Percentiles rank a stretch among this genome's conserved stretches.
phyloP scores from a whole-genome alignment of 2,797 vertebrate genomes.

The Poliocrania exsul region DNA sequence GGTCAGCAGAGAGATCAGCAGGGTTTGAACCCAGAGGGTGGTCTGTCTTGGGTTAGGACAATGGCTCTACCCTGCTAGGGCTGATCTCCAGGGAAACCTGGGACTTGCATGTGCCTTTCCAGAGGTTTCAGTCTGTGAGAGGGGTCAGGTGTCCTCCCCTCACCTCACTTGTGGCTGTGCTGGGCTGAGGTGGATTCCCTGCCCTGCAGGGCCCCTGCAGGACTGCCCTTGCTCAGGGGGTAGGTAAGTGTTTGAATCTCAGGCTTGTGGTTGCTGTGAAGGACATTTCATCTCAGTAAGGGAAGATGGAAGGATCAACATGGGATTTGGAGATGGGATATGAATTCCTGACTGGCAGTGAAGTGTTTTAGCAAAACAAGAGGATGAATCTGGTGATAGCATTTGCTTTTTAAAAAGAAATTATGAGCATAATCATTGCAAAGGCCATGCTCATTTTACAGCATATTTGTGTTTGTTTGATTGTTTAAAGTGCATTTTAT shows the following conservation, averaged over 20 bases:
- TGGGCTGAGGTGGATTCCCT: not conserved
- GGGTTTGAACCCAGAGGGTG: not conserved
- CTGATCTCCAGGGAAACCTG: not conserved
- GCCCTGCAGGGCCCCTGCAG: too few species aligned
- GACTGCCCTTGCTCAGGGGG: not conserved
- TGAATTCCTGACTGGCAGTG: not conserved
- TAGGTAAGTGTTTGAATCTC: not conserved
- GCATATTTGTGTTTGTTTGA: not conserved
- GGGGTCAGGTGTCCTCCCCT: not conserved
- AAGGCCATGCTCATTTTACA: not conserved
- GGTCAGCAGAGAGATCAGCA: not conserved
- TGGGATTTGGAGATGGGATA: not conserved
- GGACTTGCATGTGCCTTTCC: accelerated
- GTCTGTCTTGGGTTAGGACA: not conserved
- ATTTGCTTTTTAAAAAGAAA: not conserved
- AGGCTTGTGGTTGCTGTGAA: not conserved
- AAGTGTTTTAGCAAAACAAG: not conserved
- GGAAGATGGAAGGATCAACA: not conserved
- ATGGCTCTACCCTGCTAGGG: not conserved
- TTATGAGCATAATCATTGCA: not conserved
- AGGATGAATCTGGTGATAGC: not conserved
- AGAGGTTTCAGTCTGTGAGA: not conserved
- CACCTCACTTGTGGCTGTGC: not conserved
- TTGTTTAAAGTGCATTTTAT: not conserved
- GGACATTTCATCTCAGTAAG: not conserved